Percentiles rank a stretch among this genome's conserved stretches.
Conservation (phyloP, 2,888 invertebrate species). For the Marasmarcha lunaedactyla region DNA sequence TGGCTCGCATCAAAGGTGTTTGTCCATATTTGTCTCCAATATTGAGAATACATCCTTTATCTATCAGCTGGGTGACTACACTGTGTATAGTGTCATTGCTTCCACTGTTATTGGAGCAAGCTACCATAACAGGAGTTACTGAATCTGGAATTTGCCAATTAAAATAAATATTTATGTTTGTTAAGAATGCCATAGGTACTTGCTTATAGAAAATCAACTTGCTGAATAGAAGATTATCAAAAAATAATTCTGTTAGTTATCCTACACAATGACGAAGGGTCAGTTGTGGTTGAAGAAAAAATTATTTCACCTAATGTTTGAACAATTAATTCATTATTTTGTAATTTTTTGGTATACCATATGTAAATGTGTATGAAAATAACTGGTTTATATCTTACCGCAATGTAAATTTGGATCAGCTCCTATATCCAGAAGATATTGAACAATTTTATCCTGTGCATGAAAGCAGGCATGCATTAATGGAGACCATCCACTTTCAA, state of each 20-base stretch:
- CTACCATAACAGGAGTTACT: conserved; percentile 73
- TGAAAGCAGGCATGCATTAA: conserved; percentile 72
- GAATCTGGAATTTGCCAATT: conserved; percentile 58
- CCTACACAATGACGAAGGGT: too few relatives aligned
- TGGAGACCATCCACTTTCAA: conserved; percentile 72
- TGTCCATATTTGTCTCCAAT: conserved; percentile 69
- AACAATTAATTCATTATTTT: too few relatives aligned
- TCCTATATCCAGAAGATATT: conserved; percentile 60
- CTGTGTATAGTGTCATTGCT: conserved; percentile 43
- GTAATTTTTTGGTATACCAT: too few relatives aligned
- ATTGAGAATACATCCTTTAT: conserved; percentile 64
- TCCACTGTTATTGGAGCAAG: conserved; percentile 70
- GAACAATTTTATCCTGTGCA: conserved; percentile 61
- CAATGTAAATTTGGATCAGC: conserved; percentile 70
- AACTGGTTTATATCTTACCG: too few relatives aligned
- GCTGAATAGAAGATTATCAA: too few relatives aligned
- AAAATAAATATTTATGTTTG: conserved; percentile 1
- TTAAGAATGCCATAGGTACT: not conserved
- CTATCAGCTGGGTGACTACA: conserved; percentile 60
- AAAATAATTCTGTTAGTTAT: too few relatives aligned
- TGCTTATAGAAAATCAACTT: not conserved
- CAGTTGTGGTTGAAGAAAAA: too few relatives aligned
- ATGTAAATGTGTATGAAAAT: too few relatives aligned
- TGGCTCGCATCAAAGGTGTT: conserved; percentile 75
- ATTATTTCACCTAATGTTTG: too few relatives aligned